Percentiles rank a stretch among this genome's conserved stretches.
phyloP scores from a whole-genome alignment of 2,888 invertebrate species.

The Disparrhopalites patrizii region DNA sequence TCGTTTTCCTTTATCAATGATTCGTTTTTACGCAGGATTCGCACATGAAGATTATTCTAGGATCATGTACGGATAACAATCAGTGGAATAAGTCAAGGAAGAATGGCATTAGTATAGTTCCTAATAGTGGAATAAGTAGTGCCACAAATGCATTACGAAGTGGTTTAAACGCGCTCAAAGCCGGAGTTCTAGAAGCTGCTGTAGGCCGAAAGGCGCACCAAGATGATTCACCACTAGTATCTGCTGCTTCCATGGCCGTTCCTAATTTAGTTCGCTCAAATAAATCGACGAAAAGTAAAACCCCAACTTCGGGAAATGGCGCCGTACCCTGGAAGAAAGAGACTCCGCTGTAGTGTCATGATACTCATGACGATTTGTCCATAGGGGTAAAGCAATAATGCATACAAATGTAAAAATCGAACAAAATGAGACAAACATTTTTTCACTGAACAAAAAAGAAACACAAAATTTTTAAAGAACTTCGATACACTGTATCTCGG shows the following conservation, averaged over 20 bases:
- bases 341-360: slow-evolving; percentile 60
- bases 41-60: slow-evolving; percentile 84
- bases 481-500: no score
- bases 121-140: slow-evolving; percentile 47
- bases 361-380: neutral
- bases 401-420: neutral
- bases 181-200: slow-evolving; percentile 43
- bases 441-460: neutral
- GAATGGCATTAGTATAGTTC: slow-evolving; percentile 44
- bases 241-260: slow-evolving; percentile 48
- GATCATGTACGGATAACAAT: slow-evolving; percentile 53
- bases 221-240: slow-evolving; percentile 46
- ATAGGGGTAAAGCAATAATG: slow-evolving; percentile 8
- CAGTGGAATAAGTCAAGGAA: slow-evolving; percentile 41
- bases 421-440: no score
- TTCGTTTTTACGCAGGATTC: slow-evolving; percentile 62
- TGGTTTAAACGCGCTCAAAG: slow-evolving; percentile 46
- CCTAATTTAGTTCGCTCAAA: slow-evolving; percentile 41
- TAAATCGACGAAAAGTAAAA: neutral
- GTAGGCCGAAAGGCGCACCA: slow-evolving; percentile 37
- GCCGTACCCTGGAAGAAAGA: slow-evolving; percentile 83
- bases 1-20: neutral
- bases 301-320: slow-evolving; percentile 54
- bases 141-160: slow-evolving; percentile 48
- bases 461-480: no score